These are phyloP conservation scores for Montifringilla adamsi DNA, from an alignment of 2,113 vertebrate species.

Conservation along the genomic window DNA sequence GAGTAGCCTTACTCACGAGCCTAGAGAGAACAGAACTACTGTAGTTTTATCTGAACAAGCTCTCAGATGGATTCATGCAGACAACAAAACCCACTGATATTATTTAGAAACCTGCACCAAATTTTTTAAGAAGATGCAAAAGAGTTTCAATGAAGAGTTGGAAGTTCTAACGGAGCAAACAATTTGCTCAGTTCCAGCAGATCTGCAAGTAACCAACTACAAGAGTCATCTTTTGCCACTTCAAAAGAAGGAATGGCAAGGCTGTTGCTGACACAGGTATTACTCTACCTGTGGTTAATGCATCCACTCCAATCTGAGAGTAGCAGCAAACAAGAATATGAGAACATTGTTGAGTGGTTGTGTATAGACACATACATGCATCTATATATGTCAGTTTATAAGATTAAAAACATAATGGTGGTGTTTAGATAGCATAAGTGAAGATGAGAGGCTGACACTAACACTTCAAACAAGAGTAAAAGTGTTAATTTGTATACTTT, in stretches of 20 bases:
- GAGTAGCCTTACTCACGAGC: background rate
- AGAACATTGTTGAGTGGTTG: background rate
- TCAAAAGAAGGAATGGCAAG: background rate
- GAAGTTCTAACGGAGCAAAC: background rate
- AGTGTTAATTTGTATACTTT: background rate
- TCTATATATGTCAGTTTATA: fast-evolving
- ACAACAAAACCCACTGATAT: background rate
- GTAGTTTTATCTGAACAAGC: background rate
- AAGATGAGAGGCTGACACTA: background rate
- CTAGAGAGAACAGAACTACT: background rate
- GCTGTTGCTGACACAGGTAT: background rate
- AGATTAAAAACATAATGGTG: background rate
- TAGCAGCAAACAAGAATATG: background rate
- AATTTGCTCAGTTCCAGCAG: background rate
- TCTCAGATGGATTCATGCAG: background rate
- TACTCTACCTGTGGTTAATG: background rate
- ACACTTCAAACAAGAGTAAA: background rate
- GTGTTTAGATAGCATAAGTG: background rate
- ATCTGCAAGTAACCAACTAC: background rate
- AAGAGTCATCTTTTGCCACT: background rate
- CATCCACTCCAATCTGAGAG: background rate
- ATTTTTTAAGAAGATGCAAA: background rate
- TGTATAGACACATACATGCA: too few species aligned
- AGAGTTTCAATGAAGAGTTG: background rate
- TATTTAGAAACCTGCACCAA: background rate